These are phyloP conservation scores for Brassicogethes aeneus DNA, from an alignment of 2,888 invertebrate genomes.

Conservation along the genomic window DNA sequence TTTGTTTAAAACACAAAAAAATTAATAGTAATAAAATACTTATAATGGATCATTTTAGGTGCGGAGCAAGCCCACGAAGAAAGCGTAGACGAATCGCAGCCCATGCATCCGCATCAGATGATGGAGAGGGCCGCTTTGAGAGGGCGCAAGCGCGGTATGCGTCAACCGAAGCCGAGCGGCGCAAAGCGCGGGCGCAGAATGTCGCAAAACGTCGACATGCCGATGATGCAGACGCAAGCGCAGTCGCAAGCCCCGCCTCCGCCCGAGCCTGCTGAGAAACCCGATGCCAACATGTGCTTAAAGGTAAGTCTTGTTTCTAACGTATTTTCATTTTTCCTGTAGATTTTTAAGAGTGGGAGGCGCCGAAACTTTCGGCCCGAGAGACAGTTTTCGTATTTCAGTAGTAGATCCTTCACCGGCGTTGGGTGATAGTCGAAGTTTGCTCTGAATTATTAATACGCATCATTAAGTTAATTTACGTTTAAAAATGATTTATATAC, in stretches of 20 bases:
- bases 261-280: constrained; percentile 65
- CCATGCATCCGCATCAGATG: constrained; percentile 27
- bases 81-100: constrained; percentile 30
- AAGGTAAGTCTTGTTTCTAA: constrained; percentile 43
- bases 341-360: too few species aligned
- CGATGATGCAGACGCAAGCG: constrained; percentile 38
- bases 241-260: constrained; percentile 50
- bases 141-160: constrained; percentile 33
- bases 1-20: too few species aligned
- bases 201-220: constrained; percentile 40
- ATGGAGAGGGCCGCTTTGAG: constrained; percentile 21
- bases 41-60: too few species aligned
- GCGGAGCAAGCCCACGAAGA: constrained; percentile 21
- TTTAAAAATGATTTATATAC: too few species aligned
- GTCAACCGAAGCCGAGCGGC: constrained; percentile 31
- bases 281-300: constrained; percentile 78
- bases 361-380: too few species aligned
- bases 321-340: too few species aligned
- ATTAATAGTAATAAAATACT: too few species aligned
- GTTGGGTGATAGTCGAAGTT: too few species aligned
- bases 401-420: too few species aligned
- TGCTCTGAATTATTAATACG: too few species aligned
- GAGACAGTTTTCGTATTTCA: too few species aligned
- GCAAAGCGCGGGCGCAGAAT: constrained; percentile 26
- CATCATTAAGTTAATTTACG: too few species aligned